Evolutionary conservation across 37 sponge, comb jelly and placozoan species (phyloP), one percentile per base, ranked within the genome.

Genomic region (Haliclona indistincta): DNA sequence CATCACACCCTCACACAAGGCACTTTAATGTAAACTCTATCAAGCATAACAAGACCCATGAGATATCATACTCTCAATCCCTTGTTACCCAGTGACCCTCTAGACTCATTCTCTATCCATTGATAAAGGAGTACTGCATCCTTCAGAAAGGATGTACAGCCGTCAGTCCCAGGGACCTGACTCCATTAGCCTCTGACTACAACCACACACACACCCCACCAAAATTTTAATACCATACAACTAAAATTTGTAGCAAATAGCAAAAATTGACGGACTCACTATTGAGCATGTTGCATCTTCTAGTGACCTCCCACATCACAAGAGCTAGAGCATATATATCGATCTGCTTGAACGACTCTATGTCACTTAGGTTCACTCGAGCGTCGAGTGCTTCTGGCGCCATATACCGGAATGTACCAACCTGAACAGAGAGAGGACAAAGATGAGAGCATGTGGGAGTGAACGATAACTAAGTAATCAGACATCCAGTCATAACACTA

Each of bases 321-420:
- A 95, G 90, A 28, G 80, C 82, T 52, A 95, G 44, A 22, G 96
- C 86, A 60, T 93, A 95, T 52, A 92, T 64, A 69, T 95, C 96
- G 25, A 93, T 95, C 82, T 92, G 96, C 61, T 92, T 91, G 90
- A 95, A 95, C n/a, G 90, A 85, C 68, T 91, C 85, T 0, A 73
- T 45, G 73, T 85, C 77, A 1, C 67, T 72, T 45, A 95, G 75
- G 81, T 86, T 92, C 23, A 95, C 79, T n/a, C 85, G 73, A 28
- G 88, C 89, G 39, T 92, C 94, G 43, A 95, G 64, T 4, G 84
- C 96, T 69, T 95, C 96, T 2, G 96, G 96, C 1, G 96, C 69
- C 96, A 95, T 95, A 78, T 92, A 95, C 26, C 94, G 82, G 42
- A 69, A 76, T 1, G 96, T 95, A 0, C 96, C 96, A 29, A 85